Percentiles rank a stretch among this genome's conserved stretches.
Evolutionary conservation across 1,140 invertebrate genomes (phyloP).

Genomic region (Trichonephila inaurata): DNA sequence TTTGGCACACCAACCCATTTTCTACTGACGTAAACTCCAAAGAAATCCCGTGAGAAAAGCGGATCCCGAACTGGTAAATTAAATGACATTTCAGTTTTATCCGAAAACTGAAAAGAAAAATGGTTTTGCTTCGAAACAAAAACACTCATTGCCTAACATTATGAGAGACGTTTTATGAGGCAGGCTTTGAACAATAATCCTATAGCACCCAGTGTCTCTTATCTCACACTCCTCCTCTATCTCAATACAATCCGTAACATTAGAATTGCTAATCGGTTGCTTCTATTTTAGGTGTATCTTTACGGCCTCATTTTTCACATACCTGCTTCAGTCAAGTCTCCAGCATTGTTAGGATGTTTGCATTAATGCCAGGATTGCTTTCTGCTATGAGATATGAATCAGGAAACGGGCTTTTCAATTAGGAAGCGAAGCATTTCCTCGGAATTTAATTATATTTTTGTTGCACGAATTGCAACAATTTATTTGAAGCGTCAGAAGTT

Average conservation of each 20-base stretch:
- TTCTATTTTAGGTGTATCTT: slow-evolving; percentile 55
- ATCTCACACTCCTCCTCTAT: background rate
- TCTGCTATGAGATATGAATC: slow-evolving; percentile 13
- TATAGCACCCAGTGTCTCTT: background rate
- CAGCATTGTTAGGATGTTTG: slow-evolving; percentile 4
- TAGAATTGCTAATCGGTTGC: slow-evolving; percentile 69
- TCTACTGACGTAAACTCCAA: background rate
- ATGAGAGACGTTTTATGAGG: slow-evolving; percentile 40
- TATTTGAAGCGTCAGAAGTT: slow-evolving; percentile 7
- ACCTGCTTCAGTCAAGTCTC: background rate
- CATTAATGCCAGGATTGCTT: slow-evolving; percentile 10
- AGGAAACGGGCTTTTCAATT: slow-evolving; percentile 8
- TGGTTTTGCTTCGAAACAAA: background rate
- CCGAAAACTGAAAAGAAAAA: slow-evolving; percentile 5
- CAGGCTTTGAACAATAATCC: slow-evolving; percentile 28
- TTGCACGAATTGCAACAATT: slow-evolving; percentile 9
- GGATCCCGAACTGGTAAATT: background rate
- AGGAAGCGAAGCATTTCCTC: background rate
- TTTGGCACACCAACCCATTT: background rate
- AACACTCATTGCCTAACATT: background rate
- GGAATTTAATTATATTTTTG: slow-evolving; percentile 9
- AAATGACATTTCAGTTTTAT: slow-evolving; percentile 10
- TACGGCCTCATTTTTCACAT: slow-evolving; percentile 53
- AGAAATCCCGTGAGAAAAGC: background rate
- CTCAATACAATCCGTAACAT: slow-evolving; percentile 58